Conservation (phyloP, 1,140 invertebrate species). For the Heliconius hermathena region DNA sequence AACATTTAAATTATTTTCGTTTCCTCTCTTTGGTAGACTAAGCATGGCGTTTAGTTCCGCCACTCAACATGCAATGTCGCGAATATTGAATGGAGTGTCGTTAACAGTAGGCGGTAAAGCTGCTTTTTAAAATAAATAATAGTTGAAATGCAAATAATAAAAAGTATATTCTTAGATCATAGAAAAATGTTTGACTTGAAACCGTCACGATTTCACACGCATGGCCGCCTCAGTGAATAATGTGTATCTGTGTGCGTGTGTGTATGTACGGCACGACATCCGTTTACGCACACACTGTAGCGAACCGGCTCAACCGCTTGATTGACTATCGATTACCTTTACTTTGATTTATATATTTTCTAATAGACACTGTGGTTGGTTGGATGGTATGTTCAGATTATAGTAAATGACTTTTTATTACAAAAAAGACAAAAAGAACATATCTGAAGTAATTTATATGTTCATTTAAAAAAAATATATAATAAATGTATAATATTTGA, state of each 20-base stretch:
- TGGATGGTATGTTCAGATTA: not conserved
- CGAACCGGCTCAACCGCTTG: slow-evolving; percentile 58
- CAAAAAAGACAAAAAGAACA: not conserved
- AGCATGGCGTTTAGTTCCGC: too few species aligned
- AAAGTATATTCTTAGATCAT: slow-evolving; percentile 8
- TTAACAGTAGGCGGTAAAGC: too few species aligned
- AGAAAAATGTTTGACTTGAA: slow-evolving; percentile 1
- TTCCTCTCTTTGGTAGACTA: not conserved
- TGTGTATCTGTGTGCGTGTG: slow-evolving; percentile 12
- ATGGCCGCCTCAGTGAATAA: slow-evolving; percentile 49
- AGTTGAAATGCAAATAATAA: too few species aligned
- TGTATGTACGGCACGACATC: slow-evolving; percentile 54
- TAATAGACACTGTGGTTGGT: not conserved
- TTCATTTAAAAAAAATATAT: too few species aligned
- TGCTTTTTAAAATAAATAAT: too few species aligned
- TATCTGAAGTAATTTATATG: not conserved
- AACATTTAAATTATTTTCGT: too few species aligned
- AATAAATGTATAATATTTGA: not conserved
- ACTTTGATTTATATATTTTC: slow-evolving; percentile 14
- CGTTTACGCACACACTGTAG: slow-evolving; percentile 49
- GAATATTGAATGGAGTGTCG: too few species aligned
- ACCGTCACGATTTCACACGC: slow-evolving; percentile 4
- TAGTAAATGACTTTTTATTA: not conserved
- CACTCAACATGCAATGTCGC: too few species aligned
- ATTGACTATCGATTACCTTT: slow-evolving; percentile 64